Percentiles rank a stretch among this genome's conserved stretches.
phyloP scores from a whole-genome alignment of 2,797 vertebrate genomes.

The Lithobates sylvaticus region DNA sequence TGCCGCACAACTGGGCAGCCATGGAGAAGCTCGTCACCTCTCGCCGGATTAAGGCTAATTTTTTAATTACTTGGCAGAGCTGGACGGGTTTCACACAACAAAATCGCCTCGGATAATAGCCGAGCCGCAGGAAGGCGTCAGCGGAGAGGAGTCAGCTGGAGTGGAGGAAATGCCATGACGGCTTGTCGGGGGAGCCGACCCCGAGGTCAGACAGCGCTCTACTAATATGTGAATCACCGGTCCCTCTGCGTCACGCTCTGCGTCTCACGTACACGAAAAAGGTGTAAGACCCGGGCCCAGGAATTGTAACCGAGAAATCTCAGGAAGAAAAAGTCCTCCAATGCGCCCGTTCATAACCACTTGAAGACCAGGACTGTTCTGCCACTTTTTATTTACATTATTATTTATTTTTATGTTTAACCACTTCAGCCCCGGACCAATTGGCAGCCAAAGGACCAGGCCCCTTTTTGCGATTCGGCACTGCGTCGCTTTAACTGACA shows the following conservation, averaged over 20 bases:
- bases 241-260: not conserved
- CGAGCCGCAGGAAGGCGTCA: not conserved
- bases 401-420: too few relatives aligned
- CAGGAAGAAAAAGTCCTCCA: too few relatives aligned
- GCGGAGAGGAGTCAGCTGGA: not conserved
- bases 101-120: not conserved
- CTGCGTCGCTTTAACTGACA: too few relatives aligned
- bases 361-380: too few relatives aligned
- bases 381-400: too few relatives aligned
- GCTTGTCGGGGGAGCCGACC: not conserved
- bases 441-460: too few relatives aligned
- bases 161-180: not conserved
- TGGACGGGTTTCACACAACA: not conserved
- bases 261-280: not conserved
- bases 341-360: too few relatives aligned
- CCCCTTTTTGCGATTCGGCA: too few relatives aligned
- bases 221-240: not conserved
- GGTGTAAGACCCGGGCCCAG: too few relatives aligned
- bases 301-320: too few relatives aligned
- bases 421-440: too few relatives aligned
- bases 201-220: not conserved
- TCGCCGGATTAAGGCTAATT: not conserved
- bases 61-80: slow-evolving; percentile 6
- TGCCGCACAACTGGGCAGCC: not conserved
- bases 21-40: not conserved